A percentile compares a stretch with the other conserved stretches of the same genome.
These are phyloP conservation scores for Lamellibrachia satsuma DNA, from an alignment of 2,888 invertebrate species.

Conservation along the genomic window DNA sequence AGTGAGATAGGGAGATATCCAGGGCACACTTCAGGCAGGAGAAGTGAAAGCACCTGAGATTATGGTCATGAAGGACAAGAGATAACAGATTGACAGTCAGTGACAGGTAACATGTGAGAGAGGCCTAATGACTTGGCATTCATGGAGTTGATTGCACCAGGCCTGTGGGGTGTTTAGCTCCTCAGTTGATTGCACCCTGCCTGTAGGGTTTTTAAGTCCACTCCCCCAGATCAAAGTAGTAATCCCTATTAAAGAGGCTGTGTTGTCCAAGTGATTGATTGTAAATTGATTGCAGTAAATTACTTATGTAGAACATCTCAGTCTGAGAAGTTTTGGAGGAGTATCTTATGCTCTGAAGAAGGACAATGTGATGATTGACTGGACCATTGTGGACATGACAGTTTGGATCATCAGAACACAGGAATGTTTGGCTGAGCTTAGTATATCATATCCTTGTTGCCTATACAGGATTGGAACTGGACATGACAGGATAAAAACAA, in stretches of 20 bases:
- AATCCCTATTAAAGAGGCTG: slow-evolving; percentile 1
- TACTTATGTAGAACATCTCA: neutral
- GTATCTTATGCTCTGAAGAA: neutral
- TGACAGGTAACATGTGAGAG: neutral
- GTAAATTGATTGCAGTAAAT: neutral
- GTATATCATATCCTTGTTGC: neutral
- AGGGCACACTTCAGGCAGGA: neutral
- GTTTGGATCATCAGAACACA: neutral
- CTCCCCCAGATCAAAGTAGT: neutral
- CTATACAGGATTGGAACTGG: neutral
- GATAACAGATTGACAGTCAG: neutral
- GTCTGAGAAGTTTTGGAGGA: neutral
- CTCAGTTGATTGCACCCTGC: neutral
- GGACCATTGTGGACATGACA: neutral
- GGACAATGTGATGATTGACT: neutral
- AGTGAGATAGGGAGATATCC: too few species aligned
- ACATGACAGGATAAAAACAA: neutral
- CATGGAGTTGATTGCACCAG: neutral
- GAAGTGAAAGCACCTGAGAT: neutral
- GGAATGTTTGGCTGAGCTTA: neutral
- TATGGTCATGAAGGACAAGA: neutral
- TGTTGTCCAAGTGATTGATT: neutral
- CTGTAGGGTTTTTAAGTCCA: neutral
- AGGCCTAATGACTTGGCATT: neutral
- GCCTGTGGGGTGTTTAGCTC: slow-evolving; percentile 1